These are phyloP conservation scores for Megamerina dolium DNA, from an alignment of 2,888 invertebrate genomes.

Conservation along the genomic window DNA sequence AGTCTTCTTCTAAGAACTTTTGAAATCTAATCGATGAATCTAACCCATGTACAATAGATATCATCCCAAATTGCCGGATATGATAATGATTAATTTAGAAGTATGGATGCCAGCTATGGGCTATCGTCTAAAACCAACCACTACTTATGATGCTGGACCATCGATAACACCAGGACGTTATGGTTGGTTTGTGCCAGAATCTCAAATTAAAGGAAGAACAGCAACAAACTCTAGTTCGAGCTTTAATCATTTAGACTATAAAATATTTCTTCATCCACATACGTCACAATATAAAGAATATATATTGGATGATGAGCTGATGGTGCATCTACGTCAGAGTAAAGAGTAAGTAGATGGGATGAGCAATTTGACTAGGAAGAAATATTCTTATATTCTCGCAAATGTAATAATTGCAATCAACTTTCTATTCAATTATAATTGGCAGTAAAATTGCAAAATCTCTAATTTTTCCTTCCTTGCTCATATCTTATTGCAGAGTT, in stretches of 20 bases:
- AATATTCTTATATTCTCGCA: no score
- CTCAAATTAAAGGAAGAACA: slow-evolving; percentile 30
- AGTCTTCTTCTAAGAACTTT: neutral
- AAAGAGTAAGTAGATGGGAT: slow-evolving; percentile 27
- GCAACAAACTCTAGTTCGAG: slow-evolving; percentile 15
- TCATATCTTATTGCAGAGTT: no score
- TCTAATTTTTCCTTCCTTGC: no score
- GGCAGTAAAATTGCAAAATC: no score
- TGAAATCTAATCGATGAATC: no score
- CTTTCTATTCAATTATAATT: no score
- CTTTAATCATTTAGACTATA: slow-evolving; percentile 24
- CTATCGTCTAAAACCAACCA: slow-evolving; percentile 49
- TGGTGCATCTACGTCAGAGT: slow-evolving; percentile 13
- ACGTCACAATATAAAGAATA: slow-evolving; percentile 30
- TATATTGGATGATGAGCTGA: slow-evolving; percentile 26
- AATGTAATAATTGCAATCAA: no score
- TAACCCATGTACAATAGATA: slow-evolving; percentile 18
- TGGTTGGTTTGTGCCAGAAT: slow-evolving; percentile 60
- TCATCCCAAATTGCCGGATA: slow-evolving; percentile 16
- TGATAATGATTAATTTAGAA: slow-evolving; percentile 58
- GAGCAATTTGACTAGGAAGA: no score
- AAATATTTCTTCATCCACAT: slow-evolving; percentile 28
- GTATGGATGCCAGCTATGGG: slow-evolving; percentile 63
- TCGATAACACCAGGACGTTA: slow-evolving; percentile 53
- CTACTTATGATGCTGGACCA: slow-evolving; percentile 52